A percentile compares a stretch with the other conserved stretches of the same genome.
phyloP scores from a whole-genome alignment of 1,140 invertebrate species.

The Drosophila chauvacae region DNA sequence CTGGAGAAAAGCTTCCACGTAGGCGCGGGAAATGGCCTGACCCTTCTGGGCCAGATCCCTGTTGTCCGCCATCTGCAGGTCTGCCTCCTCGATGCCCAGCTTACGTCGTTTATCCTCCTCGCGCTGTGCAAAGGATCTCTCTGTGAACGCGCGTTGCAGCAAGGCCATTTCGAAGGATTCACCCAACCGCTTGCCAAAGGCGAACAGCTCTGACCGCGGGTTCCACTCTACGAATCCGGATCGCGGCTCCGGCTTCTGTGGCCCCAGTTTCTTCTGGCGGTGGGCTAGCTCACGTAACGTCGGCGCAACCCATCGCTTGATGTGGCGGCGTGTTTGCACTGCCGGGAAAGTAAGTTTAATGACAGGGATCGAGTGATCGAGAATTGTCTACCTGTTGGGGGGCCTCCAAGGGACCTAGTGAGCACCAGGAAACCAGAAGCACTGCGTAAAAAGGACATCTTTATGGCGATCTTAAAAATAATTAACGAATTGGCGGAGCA shows the following conservation, averaged over 20 bases:
- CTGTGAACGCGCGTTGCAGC: conserved; percentile 91
- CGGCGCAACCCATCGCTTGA: conserved; percentile 87
- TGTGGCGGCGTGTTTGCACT: conserved; percentile 62
- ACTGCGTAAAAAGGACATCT: conserved; percentile 64
- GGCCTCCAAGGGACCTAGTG: conserved; percentile 15
- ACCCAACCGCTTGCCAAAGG: conserved; percentile 93
- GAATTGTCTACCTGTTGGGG: conserved; percentile 32
- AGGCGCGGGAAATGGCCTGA: conserved; percentile 86
- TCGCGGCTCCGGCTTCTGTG: conserved; percentile 84
- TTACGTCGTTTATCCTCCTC: conserved; percentile 89
- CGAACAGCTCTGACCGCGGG: conserved; percentile 93
- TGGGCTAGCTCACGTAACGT: conserved; percentile 83
- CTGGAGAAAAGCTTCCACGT: conserved; percentile 86
- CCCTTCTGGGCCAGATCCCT: conserved; percentile 88
- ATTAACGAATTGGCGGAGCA: conserved; percentile 22
- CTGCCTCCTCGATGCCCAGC: conserved; percentile 88
- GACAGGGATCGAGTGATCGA: conserved; percentile 1
- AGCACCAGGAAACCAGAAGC: conserved; percentile 13
- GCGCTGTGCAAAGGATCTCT: conserved; percentile 91
- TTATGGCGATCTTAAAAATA: conserved; percentile 27
- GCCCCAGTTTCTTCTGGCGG: conserved; percentile 70
- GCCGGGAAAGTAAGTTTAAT: conserved; percentile 20
- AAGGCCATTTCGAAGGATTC: conserved; percentile 91
- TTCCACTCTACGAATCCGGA: conserved; percentile 93
- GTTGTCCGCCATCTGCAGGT: conserved; percentile 89